A percentile compares a stretch with the other conserved stretches of the same genome.
Evolutionary conservation across 2,888 invertebrate genomes (phyloP).

Genomic region (Pyrrhosoma nymphula): DNA sequence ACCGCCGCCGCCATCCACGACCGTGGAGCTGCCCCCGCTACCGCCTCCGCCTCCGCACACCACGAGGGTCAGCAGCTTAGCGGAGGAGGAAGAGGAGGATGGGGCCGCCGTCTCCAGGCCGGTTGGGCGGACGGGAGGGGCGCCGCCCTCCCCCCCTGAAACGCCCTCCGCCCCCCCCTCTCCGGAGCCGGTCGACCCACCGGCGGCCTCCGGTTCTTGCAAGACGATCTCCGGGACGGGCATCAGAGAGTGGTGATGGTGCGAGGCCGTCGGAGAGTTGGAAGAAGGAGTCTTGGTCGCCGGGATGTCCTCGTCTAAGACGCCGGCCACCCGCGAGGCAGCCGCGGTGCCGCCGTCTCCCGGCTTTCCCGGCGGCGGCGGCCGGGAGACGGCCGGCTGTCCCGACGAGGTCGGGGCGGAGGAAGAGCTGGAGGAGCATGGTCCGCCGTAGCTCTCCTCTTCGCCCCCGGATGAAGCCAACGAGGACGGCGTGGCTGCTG

Average conservation of each 20-base stretch:
- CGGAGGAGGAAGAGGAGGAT: constrained; percentile 72
- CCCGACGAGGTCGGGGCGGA: constrained; percentile 56
- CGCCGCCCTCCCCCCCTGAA: constrained; percentile 73
- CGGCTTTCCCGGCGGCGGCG: neutral
- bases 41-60: constrained; percentile 77
- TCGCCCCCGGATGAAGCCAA: constrained; percentile 51
- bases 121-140: constrained; percentile 41
- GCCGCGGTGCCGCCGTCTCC: constrained; percentile 74
- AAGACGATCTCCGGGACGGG: constrained; percentile 78
- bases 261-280: neutral
- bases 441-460: constrained; percentile 44
- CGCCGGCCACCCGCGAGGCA: constrained; percentile 75
- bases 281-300: neutral
- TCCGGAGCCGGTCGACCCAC: constrained; percentile 74
- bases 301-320: constrained; percentile 68
- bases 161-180: constrained; percentile 76
- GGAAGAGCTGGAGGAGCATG: constrained; percentile 52
- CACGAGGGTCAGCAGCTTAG: constrained; percentile 76
- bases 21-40: constrained; percentile 74
- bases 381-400: neutral
- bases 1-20: constrained; percentile 73
- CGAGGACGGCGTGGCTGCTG: constrained; percentile 57
- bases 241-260: neutral
- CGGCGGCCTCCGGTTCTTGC: constrained; percentile 75
- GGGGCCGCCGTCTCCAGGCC: constrained; percentile 74